Base-by-base conservation (phyloP, 2,888 invertebrate species). In the Eupeodes luniger region DNA sequence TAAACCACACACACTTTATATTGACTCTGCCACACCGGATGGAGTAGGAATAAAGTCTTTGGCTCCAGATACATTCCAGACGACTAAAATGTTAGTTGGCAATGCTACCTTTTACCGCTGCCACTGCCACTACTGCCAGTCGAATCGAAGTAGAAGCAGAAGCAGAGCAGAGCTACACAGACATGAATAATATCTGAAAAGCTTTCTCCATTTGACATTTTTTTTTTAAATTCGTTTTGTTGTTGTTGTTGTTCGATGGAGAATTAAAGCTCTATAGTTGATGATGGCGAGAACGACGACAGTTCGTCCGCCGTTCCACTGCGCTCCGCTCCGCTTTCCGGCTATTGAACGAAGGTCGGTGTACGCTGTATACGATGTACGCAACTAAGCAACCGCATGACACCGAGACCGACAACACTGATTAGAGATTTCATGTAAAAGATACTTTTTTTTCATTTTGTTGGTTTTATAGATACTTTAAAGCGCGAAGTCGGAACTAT, bases 391-490 rank as follows among this genome's bases (percentile, higher is more conserved):
- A 85, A 83, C 83, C 88, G 85, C 85, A 88, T 70, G 79, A 84
- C 74, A 87, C 87, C 78, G 85, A 78, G 88, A 87, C 80, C 87
- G 77, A 86, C 81, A 88, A 86, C 84, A 88, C 88, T 74, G 83
- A 83, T 82, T 86, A 76, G 76, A 82, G 44, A 62, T 72, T 81
- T 75, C 16, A 27, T 70, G 70, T 49, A 53, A 78, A 79, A 75
- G 77, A 85, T 78, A 75, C 67, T 81, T 74, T 78, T 78, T 51
- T 57, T 59, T 40, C 4, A 5, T 44, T 12, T 62, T 57, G 12
- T 27, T 66, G 19, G 19, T 49, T 69, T 1, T 51, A n/a, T 66
- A 66, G 49, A 57, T 72, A 72, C 51, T 64, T 40, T 19, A 47
- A 59, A 72, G 72, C 55, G 49, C 76, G 67, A 40, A 44, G 51